These are phyloP conservation scores for Nipponia nippon DNA, from an alignment of 2,113 vertebrate species.

Conservation along the genomic window DNA sequence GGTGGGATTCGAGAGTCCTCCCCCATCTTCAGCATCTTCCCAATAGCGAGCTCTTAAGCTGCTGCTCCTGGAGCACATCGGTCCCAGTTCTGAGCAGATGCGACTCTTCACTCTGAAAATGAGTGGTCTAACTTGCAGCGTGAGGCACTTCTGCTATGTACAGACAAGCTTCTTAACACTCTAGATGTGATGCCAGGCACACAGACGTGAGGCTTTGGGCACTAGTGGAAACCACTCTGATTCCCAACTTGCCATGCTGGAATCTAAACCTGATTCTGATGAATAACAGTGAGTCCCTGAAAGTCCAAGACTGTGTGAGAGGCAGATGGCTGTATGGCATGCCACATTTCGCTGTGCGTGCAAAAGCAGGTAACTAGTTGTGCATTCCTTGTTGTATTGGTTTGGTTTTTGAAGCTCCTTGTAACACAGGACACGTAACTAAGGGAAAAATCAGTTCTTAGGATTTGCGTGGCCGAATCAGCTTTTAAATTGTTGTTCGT, in stretches of 20 bases:
- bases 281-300: neutral
- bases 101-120: neutral
- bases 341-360: rapidly evolving
- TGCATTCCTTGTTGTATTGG: neutral
- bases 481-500: neutral
- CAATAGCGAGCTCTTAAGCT: neutral
- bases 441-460: neutral
- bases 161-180: rapidly evolving
- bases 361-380: neutral
- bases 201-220: neutral
- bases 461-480: neutral
- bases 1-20: neutral
- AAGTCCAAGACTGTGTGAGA: neutral
- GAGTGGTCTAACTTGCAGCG: neutral
- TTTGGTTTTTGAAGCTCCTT: neutral
- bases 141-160: neutral
- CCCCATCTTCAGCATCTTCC: neutral
- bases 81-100: neutral
- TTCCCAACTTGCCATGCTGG: neutral
- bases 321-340: neutral
- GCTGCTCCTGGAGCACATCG: neutral
- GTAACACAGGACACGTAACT: neutral
- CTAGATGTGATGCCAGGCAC: neutral
- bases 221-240: neutral
- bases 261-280: neutral